These are phyloP conservation scores for Caenorhabditis drosophilae DNA, from an alignment of 2,888 invertebrate genomes.

Conservation along the genomic window DNA sequence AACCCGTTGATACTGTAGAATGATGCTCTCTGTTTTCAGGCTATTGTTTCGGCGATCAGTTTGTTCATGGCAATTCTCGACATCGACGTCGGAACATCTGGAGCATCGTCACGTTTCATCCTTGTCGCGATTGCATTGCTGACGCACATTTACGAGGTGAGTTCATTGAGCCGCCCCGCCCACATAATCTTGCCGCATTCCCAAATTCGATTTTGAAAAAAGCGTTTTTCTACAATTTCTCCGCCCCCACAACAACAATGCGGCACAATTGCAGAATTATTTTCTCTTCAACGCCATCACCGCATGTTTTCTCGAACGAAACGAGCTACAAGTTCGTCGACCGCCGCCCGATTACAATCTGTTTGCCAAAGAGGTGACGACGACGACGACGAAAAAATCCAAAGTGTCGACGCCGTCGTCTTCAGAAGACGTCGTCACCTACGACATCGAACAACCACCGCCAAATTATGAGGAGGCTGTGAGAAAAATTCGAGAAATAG, in stretches of 20 bases:
- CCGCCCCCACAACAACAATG: background rate
- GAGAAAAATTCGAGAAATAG: too few relatives aligned
- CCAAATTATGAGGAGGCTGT: too few relatives aligned
- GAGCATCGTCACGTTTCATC: background rate
- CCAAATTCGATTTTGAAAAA: background rate
- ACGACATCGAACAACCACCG: too few relatives aligned
- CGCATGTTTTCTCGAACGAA: conserved; percentile 31
- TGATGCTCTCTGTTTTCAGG: background rate
- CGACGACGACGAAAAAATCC: too few relatives aligned
- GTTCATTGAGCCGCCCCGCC: background rate
- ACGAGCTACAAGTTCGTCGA: conserved; percentile 17
- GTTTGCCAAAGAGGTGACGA: too few relatives aligned
- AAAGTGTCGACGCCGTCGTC: too few relatives aligned
- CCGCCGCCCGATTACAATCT: conserved; percentile 39
- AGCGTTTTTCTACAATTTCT: too few relatives aligned
- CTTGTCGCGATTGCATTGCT: background rate
- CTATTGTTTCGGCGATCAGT: background rate
- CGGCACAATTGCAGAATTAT: conserved; percentile 31
- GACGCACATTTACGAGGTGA: background rate
- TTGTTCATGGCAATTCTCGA: background rate
- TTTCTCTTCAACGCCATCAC: conserved; percentile 47
- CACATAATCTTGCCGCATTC: too few relatives aligned
- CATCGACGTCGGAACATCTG: background rate
- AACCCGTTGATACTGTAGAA: conserved; percentile 9
- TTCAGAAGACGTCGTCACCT: too few relatives aligned